Percentiles rank a stretch among this genome's conserved stretches.
These are phyloP conservation scores for Diaphora mendica DNA, from an alignment of 2,888 invertebrate genomes.

Conservation along the genomic window DNA sequence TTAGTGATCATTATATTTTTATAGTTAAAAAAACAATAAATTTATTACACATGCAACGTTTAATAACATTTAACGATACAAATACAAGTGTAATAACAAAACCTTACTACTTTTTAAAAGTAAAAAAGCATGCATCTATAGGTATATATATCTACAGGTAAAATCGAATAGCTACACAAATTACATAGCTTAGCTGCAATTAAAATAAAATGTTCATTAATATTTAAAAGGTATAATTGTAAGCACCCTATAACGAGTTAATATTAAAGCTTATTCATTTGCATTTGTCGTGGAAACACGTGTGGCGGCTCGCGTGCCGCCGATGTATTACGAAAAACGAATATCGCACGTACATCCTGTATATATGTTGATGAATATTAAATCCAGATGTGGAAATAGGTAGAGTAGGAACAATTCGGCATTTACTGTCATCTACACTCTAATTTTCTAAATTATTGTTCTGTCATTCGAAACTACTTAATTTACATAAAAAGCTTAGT, in stretches of 20 bases:
- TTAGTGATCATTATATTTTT: not conserved
- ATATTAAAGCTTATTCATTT: slow-evolving; percentile 81
- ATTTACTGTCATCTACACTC: not conserved
- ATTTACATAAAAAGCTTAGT: no score
- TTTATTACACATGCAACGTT: not conserved
- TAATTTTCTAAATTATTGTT: no score
- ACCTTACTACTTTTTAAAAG: not conserved
- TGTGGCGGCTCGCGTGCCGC: slow-evolving; percentile 78
- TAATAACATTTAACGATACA: not conserved
- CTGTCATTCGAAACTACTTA: no score
- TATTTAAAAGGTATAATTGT: slow-evolving; percentile 40
- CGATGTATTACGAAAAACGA: slow-evolving; percentile 75
- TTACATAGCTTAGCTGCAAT: slow-evolving; percentile 27
- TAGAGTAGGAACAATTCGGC: slow-evolving; percentile 15
- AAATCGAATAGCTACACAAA: slow-evolving; percentile 17
- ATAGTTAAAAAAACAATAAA: not conserved
- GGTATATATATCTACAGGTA: no score
- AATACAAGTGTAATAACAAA: not conserved
- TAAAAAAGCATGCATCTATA: not conserved
- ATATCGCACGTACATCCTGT: slow-evolving; percentile 61
- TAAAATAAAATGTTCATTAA: slow-evolving; percentile 32
- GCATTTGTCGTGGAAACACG: slow-evolving; percentile 80
- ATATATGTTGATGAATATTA: slow-evolving; percentile 49
- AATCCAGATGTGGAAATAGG: slow-evolving; percentile 49
- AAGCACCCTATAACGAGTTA: slow-evolving; percentile 71